These are phyloP conservation scores for Desmodus rotundus DNA, from an alignment of 2,113 vertebrate genomes.

Conservation along the genomic window DNA sequence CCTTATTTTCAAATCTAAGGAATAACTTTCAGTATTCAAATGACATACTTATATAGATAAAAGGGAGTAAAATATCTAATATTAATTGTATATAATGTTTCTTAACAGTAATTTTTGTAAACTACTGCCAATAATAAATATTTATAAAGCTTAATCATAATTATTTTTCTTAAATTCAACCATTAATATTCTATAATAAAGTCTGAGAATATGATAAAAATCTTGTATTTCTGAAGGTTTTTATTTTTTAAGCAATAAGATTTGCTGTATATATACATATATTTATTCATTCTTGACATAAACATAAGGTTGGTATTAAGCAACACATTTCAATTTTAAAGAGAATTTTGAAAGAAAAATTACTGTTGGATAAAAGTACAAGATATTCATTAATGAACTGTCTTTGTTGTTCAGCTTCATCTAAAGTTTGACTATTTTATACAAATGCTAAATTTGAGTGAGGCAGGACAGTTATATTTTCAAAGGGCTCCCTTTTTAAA, in stretches of 20 bases:
- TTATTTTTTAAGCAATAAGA: background rate
- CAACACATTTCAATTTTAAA: background rate
- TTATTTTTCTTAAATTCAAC: background rate
- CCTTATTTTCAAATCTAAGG: slow-evolving; percentile 8
- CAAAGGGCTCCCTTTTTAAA: background rate
- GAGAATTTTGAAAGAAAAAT: slow-evolving; percentile 26
- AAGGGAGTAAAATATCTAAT: background rate
- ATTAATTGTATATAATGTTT: background rate
- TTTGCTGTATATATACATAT: background rate
- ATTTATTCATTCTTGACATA: background rate
- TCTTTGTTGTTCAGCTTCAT: background rate
- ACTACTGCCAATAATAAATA: background rate
- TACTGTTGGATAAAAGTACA: background rate
- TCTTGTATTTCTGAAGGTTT: background rate
- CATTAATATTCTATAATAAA: background rate
- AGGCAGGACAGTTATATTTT: background rate
- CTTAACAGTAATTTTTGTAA: background rate
- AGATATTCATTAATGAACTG: background rate
- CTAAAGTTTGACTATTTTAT: slow-evolving; percentile 28
- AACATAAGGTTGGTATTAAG: background rate
- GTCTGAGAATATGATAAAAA: background rate
- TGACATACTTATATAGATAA: background rate
- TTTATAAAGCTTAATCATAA: background rate
- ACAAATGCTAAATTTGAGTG: background rate
- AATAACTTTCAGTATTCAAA: background rate